Evolutionary conservation across 1,140 invertebrate species (phyloP).

Genomic region (Bombus fervidus): DNA sequence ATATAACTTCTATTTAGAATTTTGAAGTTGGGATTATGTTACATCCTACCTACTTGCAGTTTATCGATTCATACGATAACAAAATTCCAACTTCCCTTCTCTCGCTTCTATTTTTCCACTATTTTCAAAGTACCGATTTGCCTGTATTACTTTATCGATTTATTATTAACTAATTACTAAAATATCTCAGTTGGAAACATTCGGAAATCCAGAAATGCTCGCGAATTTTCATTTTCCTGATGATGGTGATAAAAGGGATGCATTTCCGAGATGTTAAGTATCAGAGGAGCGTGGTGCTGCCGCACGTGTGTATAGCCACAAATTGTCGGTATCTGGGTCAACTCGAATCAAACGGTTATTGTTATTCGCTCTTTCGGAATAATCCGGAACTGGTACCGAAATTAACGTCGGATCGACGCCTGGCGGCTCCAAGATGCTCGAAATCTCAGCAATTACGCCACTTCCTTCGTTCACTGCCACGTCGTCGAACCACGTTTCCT

Average conservation of each 20-base stretch:
- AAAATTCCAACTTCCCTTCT: background rate
- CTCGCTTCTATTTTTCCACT: too few relatives aligned
- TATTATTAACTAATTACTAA: background rate
- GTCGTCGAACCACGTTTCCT: conserved; percentile 19
- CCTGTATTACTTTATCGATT: background rate
- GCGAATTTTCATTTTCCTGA: conserved; percentile 28
- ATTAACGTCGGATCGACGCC: conserved; percentile 60
- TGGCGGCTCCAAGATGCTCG: conserved; percentile 13
- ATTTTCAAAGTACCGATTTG: background rate
- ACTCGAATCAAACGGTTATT: conserved; percentile 74
- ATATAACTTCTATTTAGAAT: background rate
- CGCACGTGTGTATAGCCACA: conserved; percentile 22
- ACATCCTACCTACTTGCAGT: background rate
- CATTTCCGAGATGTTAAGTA: background rate
- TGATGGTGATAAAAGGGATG: conserved; percentile 40
- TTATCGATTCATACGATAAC: background rate
- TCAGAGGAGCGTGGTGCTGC: background rate
- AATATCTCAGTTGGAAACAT: background rate
- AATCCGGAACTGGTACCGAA: conserved; percentile 64
- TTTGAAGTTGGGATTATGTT: background rate
- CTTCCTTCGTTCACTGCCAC: background rate
- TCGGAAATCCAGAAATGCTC: background rate
- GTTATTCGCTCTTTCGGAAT: conserved; percentile 71
- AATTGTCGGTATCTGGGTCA: conserved; percentile 47
- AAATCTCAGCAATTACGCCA: conserved; percentile 27